Percentiles rank a stretch among this genome's conserved stretches.
phyloP scores from a whole-genome alignment of 2,888 invertebrate species.

The Noctua fimbriata region DNA sequence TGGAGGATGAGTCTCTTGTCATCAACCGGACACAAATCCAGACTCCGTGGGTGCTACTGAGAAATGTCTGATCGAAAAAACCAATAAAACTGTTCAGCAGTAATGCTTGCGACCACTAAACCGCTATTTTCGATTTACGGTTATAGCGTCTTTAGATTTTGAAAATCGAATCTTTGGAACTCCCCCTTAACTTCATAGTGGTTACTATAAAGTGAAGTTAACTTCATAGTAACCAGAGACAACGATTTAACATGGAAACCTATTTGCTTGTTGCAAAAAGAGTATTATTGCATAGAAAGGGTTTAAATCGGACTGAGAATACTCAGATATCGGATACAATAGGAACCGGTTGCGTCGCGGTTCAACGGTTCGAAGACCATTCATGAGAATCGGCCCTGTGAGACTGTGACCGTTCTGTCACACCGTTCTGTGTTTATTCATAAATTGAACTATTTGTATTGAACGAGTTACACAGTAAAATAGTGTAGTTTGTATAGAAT shows the following conservation, averaged over 20 bases:
- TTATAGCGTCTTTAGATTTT: neutral
- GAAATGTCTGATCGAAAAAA: neutral
- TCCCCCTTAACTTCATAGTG: constrained; percentile 16
- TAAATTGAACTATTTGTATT: constrained; percentile 28
- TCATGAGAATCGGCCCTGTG: constrained; percentile 58
- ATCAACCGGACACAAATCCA: neutral
- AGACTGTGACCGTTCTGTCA: constrained; percentile 37
- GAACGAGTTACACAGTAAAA: neutral
- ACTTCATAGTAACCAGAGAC: constrained; percentile 17
- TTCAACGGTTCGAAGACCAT: constrained; percentile 62
- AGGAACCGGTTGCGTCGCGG: constrained; percentile 62
- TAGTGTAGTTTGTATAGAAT: neutral
- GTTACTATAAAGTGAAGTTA: too few relatives aligned
- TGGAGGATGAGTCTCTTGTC: neutral
- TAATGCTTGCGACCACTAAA: neutral
- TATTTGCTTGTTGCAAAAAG: constrained; percentile 51
- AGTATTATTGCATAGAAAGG: constrained; percentile 38
- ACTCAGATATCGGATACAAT: constrained; percentile 64
- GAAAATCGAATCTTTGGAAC: constrained; percentile 5
- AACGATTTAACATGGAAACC: constrained; percentile 7
- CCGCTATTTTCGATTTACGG: neutral
- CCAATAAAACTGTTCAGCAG: neutral
- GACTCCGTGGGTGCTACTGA: neutral
- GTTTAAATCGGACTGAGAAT: constrained; percentile 51
- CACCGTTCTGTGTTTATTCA: constrained; percentile 54